Evolutionary conservation across 2,888 invertebrate species (phyloP).

Genomic region (Scrobipalpa costella): DNA sequence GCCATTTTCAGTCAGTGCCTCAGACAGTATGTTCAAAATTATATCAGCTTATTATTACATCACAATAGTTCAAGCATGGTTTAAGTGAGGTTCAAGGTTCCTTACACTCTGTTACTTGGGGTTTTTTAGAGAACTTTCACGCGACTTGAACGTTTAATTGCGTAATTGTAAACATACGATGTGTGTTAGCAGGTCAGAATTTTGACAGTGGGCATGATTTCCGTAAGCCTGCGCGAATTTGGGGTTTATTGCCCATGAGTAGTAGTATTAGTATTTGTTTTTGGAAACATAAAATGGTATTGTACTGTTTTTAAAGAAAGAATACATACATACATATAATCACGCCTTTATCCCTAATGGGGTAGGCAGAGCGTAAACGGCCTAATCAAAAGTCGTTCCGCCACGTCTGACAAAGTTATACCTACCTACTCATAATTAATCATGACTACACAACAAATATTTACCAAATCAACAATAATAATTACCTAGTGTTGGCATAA

Average conservation of each 20-base stretch:
- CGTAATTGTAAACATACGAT: conserved; percentile 9
- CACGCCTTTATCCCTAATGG: too few relatives aligned
- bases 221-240: conserved; percentile 11
- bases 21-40: conserved; percentile 17
- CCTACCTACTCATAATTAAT: neutral
- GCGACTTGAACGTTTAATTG: neutral
- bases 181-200: conserved; percentile 26
- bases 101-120: neutral
- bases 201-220: neutral
- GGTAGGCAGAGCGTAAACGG: too few relatives aligned
- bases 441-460: neutral
- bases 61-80: conserved; percentile 16
- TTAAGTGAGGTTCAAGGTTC: conserved; percentile 26
- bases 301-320: too few relatives aligned
- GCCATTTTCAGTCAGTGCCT: too few relatives aligned
- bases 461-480: too few relatives aligned
- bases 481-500: too few relatives aligned
- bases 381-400: too few relatives aligned
- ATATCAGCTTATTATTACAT: conserved; percentile 8
- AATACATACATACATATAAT: too few relatives aligned
- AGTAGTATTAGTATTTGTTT: too few relatives aligned
- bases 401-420: too few relatives aligned
- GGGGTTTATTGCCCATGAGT: neutral
- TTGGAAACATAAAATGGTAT: too few relatives aligned
- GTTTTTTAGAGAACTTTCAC: conserved; percentile 25